These are phyloP conservation scores for Lasioglossum figueresi DNA, from an alignment of 2,888 invertebrate species.

Conservation along the genomic window DNA sequence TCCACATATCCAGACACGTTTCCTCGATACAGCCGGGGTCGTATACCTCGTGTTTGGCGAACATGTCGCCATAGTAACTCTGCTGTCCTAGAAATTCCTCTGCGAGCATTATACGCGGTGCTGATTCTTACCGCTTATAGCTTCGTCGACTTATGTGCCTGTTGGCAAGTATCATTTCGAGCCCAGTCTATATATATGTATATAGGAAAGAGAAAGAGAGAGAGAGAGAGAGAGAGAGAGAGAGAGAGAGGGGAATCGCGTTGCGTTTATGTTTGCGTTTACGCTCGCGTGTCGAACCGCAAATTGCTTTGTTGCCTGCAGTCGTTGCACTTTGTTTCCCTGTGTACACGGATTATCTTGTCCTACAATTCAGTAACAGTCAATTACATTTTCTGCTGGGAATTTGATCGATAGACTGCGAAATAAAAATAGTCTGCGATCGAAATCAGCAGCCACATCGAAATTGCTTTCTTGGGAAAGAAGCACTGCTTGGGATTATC, in stretches of 20 bases:
- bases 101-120: slow-evolving; percentile 23
- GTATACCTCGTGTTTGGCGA: slow-evolving; percentile 57
- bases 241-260: background rate
- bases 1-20: slow-evolving; percentile 8
- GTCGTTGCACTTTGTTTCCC: slow-evolving; percentile 11
- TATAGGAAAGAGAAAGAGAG: background rate
- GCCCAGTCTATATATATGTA: too few species aligned
- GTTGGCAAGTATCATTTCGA: slow-evolving; percentile 5
- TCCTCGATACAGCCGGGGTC: slow-evolving; percentile 17
- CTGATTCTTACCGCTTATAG: slow-evolving; percentile 19
- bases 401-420: background rate
- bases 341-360: background rate
- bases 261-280: background rate
- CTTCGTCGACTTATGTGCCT: background rate
- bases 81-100: slow-evolving; percentile 67
- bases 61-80: slow-evolving; percentile 59
- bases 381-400: background rate
- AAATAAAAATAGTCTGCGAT: background rate
- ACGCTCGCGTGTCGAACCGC: background rate
- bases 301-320: background rate
- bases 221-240: background rate
- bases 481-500: too few species aligned
- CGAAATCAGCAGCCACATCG: background rate
- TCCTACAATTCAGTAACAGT: background rate
- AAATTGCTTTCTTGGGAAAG: background rate